These are phyloP conservation scores for Neolamprologus caudopunctatus DNA, from an alignment of 2,113 vertebrate species.

Conservation along the genomic window DNA sequence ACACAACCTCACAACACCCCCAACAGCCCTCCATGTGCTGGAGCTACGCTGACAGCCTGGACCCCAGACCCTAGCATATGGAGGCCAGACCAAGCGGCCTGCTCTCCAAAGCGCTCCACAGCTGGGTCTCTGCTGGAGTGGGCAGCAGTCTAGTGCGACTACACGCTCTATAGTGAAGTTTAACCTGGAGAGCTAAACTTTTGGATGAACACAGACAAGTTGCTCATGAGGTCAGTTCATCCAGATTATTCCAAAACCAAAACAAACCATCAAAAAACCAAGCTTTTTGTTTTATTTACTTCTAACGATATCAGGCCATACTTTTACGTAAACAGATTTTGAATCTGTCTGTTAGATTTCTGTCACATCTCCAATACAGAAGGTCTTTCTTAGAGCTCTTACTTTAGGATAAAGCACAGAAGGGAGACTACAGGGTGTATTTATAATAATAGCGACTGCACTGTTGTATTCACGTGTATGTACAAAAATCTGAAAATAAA, in stretches of 20 bases:
- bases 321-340: neutral
- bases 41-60: conserved; percentile 54
- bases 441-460: neutral
- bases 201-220: neutral
- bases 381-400: neutral
- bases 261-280: neutral
- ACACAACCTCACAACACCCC: conserved; percentile 11
- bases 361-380: neutral
- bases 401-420: neutral
- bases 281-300: neutral
- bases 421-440: neutral
- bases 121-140: conserved; percentile 52
- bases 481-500: neutral
- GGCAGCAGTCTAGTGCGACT: conserved; percentile 8
- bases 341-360: neutral
- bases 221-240: neutral
- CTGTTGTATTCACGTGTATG: neutral
- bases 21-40: conserved; percentile 63
- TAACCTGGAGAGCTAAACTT: neutral
- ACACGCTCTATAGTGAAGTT: neutral
- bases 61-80: conserved; percentile 69
- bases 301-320: neutral
- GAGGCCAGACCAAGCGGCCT: conserved; percentile 56
- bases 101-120: conserved; percentile 52
- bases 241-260: neutral